Evolutionary conservation across 2,888 invertebrate genomes (phyloP), one percentile per base, ranked within the genome.

Genomic region (Stenodema calcarata): DNA sequence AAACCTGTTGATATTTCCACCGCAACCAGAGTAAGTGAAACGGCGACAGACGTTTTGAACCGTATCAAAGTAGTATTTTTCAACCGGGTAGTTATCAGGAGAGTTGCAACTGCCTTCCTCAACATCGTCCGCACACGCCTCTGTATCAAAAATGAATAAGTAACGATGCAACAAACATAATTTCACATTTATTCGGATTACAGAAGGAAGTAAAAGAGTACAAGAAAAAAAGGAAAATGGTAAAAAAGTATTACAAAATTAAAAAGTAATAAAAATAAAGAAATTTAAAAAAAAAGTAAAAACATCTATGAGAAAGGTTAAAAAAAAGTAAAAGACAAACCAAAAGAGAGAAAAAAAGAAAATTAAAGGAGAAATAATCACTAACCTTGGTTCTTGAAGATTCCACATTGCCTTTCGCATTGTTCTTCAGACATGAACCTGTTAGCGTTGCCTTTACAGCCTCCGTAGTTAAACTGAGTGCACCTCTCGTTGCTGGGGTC

Each of bases 371-470:
- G 54, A 9, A 35, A 4, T 2, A 35, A 35, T 35, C 12, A 50
- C 75, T 76, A 91, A 96, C 96, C 95, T 90, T 94, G 92, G 89
- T 93, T 94, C 89, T 92, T 93, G 92, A 95, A 96, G 79, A 91
- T 92, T 18, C 96, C 96, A 89, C 97, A 97, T 79, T 93, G 93
- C 86, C 96, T 88, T 88, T 91, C 91, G 88, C 92, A 92, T 3
- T 93, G 93, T 80, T 92, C 92, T 87, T 91, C 91, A 30, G 93
- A 93, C 80, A 93, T 92, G 91, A 95, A 98, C 91, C 96, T 94
- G 90, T 98, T 98, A 28, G 94, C 94, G 91, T 99, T 99, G 87
- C 98, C 98, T 83, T 94, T 94, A 90, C 98, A 98, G 30, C 98
- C 98, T 70, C 97, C 95, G 91, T 95, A 98, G 47, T 94, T 93